phyloP scores from a whole-genome alignment of 2,797 vertebrate genomes.

The Enteromius unitaeniatus region DNA sequence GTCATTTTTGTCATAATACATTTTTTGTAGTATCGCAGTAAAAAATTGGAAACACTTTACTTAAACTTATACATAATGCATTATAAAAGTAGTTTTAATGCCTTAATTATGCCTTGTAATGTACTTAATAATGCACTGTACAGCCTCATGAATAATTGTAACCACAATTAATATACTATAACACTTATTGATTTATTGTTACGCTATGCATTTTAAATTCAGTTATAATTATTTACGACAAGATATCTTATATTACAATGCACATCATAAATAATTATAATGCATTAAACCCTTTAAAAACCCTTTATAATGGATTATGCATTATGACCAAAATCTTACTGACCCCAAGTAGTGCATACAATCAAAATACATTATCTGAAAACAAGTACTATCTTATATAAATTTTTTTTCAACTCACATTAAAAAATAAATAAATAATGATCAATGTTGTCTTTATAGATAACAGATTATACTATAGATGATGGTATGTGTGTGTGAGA shows the following conservation, averaged over 20 bases:
- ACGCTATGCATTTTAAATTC: neutral
- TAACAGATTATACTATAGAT: neutral
- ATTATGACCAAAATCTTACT: neutral
- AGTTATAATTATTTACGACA: neutral
- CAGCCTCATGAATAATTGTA: neutral
- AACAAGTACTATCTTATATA: neutral
- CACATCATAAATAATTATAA: neutral
- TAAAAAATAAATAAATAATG: neutral
- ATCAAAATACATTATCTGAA: neutral
- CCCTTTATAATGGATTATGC: neutral
- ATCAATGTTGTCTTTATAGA: neutral
- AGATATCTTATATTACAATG: neutral
- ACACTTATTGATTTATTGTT: neutral
- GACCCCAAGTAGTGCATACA: neutral
- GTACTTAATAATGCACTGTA: neutral
- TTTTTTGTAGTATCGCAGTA: neutral
- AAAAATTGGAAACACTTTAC: neutral
- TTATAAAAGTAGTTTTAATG: neutral
- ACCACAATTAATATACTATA: neutral
- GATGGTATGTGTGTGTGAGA: conserved; percentile 18
- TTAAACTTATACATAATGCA: neutral
- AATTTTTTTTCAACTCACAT: neutral
- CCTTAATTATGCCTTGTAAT: neutral
- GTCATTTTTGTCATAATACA: neutral
- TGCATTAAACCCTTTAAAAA: neutral